Conservation (phyloP, 1,140 invertebrate species). For the Amyelois transitella region DNA sequence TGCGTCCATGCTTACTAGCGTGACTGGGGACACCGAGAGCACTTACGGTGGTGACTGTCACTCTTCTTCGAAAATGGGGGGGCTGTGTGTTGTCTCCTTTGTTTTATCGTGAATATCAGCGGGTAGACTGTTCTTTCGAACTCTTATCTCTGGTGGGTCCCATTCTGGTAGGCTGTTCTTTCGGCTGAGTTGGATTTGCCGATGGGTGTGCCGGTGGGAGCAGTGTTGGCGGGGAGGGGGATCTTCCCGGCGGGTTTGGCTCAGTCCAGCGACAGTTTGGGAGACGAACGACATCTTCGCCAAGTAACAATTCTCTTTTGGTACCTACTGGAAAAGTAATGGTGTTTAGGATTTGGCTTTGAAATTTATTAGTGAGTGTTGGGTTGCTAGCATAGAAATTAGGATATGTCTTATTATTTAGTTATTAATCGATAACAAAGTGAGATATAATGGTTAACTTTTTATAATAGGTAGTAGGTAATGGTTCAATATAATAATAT, state of each 20-base stretch:
- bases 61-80: slow-evolving; percentile 49
- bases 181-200: slow-evolving; percentile 47
- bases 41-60: slow-evolving; percentile 67
- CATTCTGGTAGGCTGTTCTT: slow-evolving; percentile 67
- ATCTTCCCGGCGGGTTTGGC: slow-evolving; percentile 49
- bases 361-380: neutral
- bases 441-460: too few relatives aligned
- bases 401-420: too few relatives aligned
- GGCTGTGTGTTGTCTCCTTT: slow-evolving; percentile 33
- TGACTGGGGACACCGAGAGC: slow-evolving; percentile 56
- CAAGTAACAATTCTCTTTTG: neutral
- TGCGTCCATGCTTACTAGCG: slow-evolving; percentile 65
- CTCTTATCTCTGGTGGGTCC: slow-evolving; percentile 58
- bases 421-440: too few relatives aligned
- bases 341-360: neutral
- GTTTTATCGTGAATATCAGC: slow-evolving; percentile 56
- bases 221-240: slow-evolving; percentile 58
- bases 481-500: too few relatives aligned
- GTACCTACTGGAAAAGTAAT: slow-evolving; percentile 10
- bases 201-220: slow-evolving; percentile 59
- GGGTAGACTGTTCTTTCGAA: slow-evolving; percentile 64
- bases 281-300: slow-evolving; percentile 62
- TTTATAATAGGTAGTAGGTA: too few relatives aligned
- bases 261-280: slow-evolving; percentile 62
- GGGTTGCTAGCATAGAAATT: neutral